Evolutionary conservation across 2,797 vertebrate genomes (phyloP), one percentile per base, ranked within the genome.

Genomic region (Helostoma temminkii): DNA sequence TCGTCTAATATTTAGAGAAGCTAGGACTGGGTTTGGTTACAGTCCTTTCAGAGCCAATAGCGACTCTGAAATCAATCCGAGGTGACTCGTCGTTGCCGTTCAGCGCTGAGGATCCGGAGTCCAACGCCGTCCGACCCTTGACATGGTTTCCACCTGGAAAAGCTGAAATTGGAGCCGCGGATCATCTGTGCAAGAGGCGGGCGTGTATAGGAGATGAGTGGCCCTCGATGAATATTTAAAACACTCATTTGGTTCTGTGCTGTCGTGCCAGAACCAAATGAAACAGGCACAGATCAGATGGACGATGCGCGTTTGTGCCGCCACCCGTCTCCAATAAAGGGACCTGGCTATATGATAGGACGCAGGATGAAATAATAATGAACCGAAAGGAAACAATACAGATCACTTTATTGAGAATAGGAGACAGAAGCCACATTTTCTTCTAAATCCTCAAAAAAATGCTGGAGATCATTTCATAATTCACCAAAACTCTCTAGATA

Each of bases 171-270:
- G 62, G 84, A 94, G 83, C 82, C 71, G 48, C 32, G 67, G 85
- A 82, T 91, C 90, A 83, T 78, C 74, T 80, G 85, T 73, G 83
- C 66, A 77, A 74, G 82, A 84, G 76, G 72, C 83, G 68, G 62
- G 57, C 53, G 81, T 30, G 83, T 68, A 46, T 45, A 46, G 83
- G 76, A 90, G 80, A 85, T 52, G 81, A 90, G 78, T 57, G 83
- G 85, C 63, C 71, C 72, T 1, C 76, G 62, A 92, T 95, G 71
- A 93, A 95, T 95, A 92, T 95, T 95, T 95, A 76, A 95, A 90
- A 87, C 54, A n/a, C 64, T 92, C 60, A 92, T 92, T 92, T 87
- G 83, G 62, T 76, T 81, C 36, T 59, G 41, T 71, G 77, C 77
- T 65, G 70, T 57, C 56, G 62, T 59, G 76, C 75, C 54, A 55